Evolutionary conservation across 2,113 vertebrate genomes (phyloP), one percentile per base, ranked within the genome.

Genomic region (Ceyx melanurus): DNA sequence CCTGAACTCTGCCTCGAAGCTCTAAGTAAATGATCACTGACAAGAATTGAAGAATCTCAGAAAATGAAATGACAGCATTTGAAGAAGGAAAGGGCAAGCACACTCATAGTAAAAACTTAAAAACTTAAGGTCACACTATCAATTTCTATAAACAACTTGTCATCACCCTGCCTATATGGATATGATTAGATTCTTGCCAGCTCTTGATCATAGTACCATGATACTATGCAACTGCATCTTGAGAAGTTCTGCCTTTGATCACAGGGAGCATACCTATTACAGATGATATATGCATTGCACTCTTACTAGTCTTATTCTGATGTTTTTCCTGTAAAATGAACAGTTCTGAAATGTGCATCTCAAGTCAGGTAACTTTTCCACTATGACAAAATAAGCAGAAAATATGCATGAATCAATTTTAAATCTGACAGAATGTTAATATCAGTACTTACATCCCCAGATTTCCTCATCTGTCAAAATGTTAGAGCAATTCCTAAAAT

Each of bases 161-260:
- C 62, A 48, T 76, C 51, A 35, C 20, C 22, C 53, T 86, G 28
- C 42, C 57, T 31, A 12, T 40, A 78, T 11, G 45, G 77, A 81
- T 75, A 40, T 6, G 3, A 43, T 7, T 33, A 85, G 20, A 58
- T 22, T 65, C 48, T 15, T 45, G 60, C 58, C 57, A 51, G 57
- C 16, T 75, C 72, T 91, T 80, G 84, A 35, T 68, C 43, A 7
- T 3, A 50, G 28, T 6, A 62, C 35, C 33, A 29, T 20, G 29
- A 45, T 17, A 21, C 35, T 29, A 56, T 10, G 40, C n/a, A 40
- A 50, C 0, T 33, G 53, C 14, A 10, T 11, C 21, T 18, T 46
- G 66, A 28, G 9, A 61, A 86, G 57, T 72, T 86, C 31, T 92
- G 79, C 56, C 73, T 94, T 86, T 89, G 88, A 68, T 90, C 82